Conservation (phyloP, 2,797 vertebrate species). For the Lates japonicus region DNA sequence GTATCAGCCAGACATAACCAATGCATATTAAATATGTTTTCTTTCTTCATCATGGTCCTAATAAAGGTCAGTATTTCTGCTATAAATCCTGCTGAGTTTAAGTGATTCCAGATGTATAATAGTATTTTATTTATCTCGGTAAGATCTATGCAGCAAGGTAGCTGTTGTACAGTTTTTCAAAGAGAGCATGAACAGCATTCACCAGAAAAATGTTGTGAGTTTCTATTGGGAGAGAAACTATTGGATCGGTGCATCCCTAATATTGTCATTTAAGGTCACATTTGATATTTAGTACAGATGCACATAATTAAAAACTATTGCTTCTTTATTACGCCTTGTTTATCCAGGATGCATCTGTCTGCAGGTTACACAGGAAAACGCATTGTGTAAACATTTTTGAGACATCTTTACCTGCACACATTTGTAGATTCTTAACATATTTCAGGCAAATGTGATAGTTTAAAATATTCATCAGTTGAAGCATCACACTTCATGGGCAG, state of each 20-base stretch:
- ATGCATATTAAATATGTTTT: not conserved
- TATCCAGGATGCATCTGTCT: not conserved
- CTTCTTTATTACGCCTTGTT: not conserved
- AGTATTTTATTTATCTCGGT: too few species aligned
- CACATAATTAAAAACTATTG: not conserved
- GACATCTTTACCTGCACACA: not conserved
- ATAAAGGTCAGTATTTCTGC: too few species aligned
- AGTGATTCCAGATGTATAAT: too few species aligned
- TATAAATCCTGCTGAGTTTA: too few species aligned
- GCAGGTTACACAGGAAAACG: not conserved
- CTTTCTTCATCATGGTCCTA: too few species aligned
- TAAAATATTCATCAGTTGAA: too few species aligned
- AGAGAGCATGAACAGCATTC: too few species aligned
- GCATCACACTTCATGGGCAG: not conserved
- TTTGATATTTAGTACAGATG: not conserved
- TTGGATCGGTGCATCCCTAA: not conserved
- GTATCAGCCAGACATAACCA: not conserved
- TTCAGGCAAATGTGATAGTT: too few species aligned
- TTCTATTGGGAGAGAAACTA: too few species aligned
- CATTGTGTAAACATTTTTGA: not conserved
- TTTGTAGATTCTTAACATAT: not conserved
- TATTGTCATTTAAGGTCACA: not conserved
- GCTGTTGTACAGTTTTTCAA: too few species aligned
- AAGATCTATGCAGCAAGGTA: too few species aligned
- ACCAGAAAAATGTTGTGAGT: too few species aligned